Percentiles rank a stretch among this genome's conserved stretches.
These are phyloP conservation scores for Acanthurus leucopareius DNA, from an alignment of 2,797 vertebrate genomes.

Conservation along the genomic window DNA sequence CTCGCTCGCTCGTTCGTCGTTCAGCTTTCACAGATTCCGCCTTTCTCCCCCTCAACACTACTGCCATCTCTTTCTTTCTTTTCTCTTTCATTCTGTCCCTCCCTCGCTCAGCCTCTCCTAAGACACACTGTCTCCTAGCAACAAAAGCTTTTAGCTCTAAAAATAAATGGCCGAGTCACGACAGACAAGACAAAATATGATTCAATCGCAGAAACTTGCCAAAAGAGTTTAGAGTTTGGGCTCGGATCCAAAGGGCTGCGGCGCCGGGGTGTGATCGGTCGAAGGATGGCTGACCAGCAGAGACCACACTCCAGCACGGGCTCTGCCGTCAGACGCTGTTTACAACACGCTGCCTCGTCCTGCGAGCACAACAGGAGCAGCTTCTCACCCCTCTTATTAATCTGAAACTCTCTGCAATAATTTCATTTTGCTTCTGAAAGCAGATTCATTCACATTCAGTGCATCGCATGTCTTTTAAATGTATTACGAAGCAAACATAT, in stretches of 20 bases:
- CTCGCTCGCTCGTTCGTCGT: slow-evolving; percentile 71
- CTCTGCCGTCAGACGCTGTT: slow-evolving; percentile 3
- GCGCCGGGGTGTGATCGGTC: slow-evolving; percentile 40
- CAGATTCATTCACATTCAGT: slow-evolving; percentile 6
- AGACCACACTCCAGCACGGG: neutral
- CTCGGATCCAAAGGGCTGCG: slow-evolving; percentile 22
- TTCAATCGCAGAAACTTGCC: slow-evolving; percentile 70
- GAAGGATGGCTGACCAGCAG: slow-evolving; percentile 15
- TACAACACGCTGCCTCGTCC: neutral
- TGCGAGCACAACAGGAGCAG: neutral
- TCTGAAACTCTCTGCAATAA: neutral
- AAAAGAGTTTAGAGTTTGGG: slow-evolving; percentile 59
- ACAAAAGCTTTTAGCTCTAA: slow-evolving; percentile 84
- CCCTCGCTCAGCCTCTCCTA: slow-evolving; percentile 75
- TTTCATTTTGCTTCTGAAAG: neutral
- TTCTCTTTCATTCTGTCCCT: slow-evolving; percentile 69
- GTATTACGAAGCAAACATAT: neutral
- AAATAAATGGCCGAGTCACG: slow-evolving; percentile 83
- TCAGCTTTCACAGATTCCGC: slow-evolving; percentile 79
- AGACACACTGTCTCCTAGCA: slow-evolving; percentile 86
- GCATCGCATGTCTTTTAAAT: neutral
- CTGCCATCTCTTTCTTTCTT: slow-evolving; percentile 64
- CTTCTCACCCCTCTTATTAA: neutral
- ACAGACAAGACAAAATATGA: slow-evolving; percentile 79
- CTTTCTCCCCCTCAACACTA: slow-evolving; percentile 75